Conservation (phyloP, 1,140 invertebrate genomes). For the Oppia nitens region DNA sequence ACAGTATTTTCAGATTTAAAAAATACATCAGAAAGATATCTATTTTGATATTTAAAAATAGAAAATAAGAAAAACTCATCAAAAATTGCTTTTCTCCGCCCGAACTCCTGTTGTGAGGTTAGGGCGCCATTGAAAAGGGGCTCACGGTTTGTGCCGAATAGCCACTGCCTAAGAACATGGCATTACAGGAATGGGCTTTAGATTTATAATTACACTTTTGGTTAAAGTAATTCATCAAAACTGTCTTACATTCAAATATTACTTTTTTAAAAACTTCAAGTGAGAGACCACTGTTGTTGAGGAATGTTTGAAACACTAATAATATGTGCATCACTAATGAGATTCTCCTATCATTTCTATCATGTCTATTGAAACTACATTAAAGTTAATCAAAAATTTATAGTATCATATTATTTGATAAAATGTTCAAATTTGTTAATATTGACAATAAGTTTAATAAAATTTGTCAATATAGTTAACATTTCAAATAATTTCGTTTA, state of each 20-base stretch:
- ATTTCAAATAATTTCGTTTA: too few species aligned
- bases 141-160: background rate
- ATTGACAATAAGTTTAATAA: too few species aligned
- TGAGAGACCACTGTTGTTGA: background rate
- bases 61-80: background rate
- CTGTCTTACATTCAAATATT: background rate
- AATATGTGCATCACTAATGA: background rate
- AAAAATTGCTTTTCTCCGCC: background rate
- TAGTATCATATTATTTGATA: too few species aligned
- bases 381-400: too few species aligned
- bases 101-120: background rate
- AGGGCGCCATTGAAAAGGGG: background rate
- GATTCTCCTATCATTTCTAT: too few species aligned
- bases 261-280: background rate
- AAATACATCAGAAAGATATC: too few species aligned
- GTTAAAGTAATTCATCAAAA: background rate
- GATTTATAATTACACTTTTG: background rate
- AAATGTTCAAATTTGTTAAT: too few species aligned
- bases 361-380: too few species aligned
- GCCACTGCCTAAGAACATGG: background rate
- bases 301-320: background rate
- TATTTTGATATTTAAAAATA: too few species aligned
- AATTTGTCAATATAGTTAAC: too few species aligned
- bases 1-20: too few species aligned
- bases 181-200: background rate